These are phyloP conservation scores for Sturnus vulgaris DNA, from an alignment of 2,113 vertebrate genomes.

Conservation along the genomic window DNA sequence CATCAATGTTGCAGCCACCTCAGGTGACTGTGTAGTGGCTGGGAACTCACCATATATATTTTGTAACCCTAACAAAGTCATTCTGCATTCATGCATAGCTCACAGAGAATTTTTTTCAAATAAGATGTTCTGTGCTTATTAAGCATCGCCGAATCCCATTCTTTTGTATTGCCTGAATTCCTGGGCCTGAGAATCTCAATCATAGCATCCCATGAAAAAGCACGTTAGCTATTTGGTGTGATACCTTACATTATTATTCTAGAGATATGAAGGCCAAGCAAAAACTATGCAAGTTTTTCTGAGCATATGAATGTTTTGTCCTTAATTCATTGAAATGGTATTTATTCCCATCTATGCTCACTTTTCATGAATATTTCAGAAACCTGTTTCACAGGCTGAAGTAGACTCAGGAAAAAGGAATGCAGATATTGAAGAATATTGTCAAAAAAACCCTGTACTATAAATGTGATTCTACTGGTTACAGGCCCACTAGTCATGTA, in stretches of 20 bases:
- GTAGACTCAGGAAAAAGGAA: background rate
- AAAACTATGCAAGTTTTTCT: background rate
- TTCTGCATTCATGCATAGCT: background rate
- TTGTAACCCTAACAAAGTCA: background rate
- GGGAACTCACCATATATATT: background rate
- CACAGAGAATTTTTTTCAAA: background rate
- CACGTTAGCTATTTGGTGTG: background rate
- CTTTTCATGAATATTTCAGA: background rate
- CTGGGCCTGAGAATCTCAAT: background rate
- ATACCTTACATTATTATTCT: background rate
- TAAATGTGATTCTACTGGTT: background rate
- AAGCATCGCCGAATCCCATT: background rate
- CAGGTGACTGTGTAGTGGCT: background rate
- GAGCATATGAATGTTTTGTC: background rate
- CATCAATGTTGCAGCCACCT: background rate
- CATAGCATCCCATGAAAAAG: background rate
- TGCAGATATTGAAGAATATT: background rate
- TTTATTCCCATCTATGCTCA: background rate
- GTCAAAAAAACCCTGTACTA: rapidly evolving
- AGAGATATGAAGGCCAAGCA: background rate
- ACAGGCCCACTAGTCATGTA: background rate
- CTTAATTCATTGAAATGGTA: background rate
- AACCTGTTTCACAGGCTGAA: background rate
- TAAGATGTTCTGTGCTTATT: background rate
- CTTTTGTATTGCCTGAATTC: background rate